A percentile compares a stretch with the other conserved stretches of the same genome.
Conservation (phyloP, 1,140 invertebrate genomes). For the Dysdera silvatica region DNA sequence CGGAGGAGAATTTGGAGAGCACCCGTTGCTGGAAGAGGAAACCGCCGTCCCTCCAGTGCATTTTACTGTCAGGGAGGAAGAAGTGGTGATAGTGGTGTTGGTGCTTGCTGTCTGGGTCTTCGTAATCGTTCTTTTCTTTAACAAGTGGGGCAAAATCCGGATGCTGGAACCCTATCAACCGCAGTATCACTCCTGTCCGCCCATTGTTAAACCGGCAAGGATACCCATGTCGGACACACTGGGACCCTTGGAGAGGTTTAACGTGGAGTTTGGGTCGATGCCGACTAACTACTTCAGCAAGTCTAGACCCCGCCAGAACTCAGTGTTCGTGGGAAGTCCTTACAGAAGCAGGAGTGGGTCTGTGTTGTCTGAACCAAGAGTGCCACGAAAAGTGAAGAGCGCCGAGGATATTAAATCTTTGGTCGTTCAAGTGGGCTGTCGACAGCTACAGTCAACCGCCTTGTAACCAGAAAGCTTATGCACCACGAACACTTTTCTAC, state of each 20-base stretch:
- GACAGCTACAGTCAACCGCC: slow-evolving; percentile 11
- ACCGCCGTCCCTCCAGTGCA: slow-evolving; percentile 38
- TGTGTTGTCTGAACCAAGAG: slow-evolving; percentile 24
- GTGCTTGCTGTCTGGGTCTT: slow-evolving; percentile 78
- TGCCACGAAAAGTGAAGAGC: slow-evolving; percentile 63
- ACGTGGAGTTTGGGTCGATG: slow-evolving; percentile 3
- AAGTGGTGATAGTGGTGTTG: slow-evolving; percentile 75
- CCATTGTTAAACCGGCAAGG: slow-evolving; percentile 15
- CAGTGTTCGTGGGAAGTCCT: slow-evolving; percentile 69
- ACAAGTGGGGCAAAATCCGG: slow-evolving; percentile 80
- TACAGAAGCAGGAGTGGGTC: slow-evolving; percentile 28
- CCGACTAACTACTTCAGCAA: slow-evolving; percentile 1
- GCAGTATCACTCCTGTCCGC: slow-evolving; percentile 57
- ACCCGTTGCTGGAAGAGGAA: background rate
- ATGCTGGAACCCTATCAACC: slow-evolving; percentile 79
- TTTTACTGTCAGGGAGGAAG: slow-evolving; percentile 67
- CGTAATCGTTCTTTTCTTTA: slow-evolving; percentile 74
- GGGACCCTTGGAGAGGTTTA: slow-evolving; percentile 10
- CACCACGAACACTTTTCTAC: too few species aligned
- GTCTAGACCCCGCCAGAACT: slow-evolving; percentile 54
- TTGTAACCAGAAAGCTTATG: too few species aligned
- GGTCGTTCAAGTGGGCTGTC: slow-evolving; percentile 40
- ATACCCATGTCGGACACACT: slow-evolving; percentile 12
- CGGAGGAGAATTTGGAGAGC: slow-evolving; percentile 28
- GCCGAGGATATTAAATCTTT: slow-evolving; percentile 71